Evolutionary conservation across 30 jellyfish, hydroid and myxozoan species (phyloP).

Genomic region (Cassiopea xamachana): DNA sequence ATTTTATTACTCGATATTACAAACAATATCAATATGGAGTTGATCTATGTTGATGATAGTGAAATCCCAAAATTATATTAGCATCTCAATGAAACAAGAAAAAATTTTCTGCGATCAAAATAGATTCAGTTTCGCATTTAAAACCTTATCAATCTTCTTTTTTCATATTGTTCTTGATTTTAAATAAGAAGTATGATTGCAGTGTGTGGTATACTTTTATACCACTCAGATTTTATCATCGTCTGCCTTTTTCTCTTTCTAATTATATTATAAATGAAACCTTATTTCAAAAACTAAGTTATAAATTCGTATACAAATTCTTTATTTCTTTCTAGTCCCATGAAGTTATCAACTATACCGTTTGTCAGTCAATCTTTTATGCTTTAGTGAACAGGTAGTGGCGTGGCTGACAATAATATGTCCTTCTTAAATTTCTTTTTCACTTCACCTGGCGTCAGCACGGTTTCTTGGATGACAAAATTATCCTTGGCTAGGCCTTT

Average conservation of each 20-base stretch:
- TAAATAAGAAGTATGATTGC: background rate
- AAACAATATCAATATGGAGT: background rate
- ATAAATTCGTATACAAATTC: background rate
- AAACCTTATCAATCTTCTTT: background rate
- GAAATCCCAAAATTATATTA: background rate
- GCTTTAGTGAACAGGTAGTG: background rate
- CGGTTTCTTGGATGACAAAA: slow-evolving; percentile 39
- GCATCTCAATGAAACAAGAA: background rate
- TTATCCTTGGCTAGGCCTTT: slow-evolving; percentile 75
- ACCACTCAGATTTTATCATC: slow-evolving; percentile 35
- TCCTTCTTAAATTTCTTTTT: slow-evolving; percentile 65
- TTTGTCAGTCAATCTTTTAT: background rate
- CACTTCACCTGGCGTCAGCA: slow-evolving; percentile 68
- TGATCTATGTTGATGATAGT: background rate
- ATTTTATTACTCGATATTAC: too few species aligned
- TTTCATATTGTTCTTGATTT: background rate
- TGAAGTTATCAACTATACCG: background rate
- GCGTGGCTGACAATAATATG: slow-evolving; percentile 45
- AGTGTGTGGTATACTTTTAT: slow-evolving; percentile 17
- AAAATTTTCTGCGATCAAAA: background rate
- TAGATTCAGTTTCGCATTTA: background rate
- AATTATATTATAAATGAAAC: slow-evolving; percentile 11
- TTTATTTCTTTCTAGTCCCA: slow-evolving; percentile 18
- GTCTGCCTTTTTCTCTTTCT: slow-evolving; percentile 12
- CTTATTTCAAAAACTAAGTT: slow-evolving; percentile 12